Evolutionary conservation across 1,140 invertebrate species (phyloP).

Genomic region (Platyscapa corneri): DNA sequence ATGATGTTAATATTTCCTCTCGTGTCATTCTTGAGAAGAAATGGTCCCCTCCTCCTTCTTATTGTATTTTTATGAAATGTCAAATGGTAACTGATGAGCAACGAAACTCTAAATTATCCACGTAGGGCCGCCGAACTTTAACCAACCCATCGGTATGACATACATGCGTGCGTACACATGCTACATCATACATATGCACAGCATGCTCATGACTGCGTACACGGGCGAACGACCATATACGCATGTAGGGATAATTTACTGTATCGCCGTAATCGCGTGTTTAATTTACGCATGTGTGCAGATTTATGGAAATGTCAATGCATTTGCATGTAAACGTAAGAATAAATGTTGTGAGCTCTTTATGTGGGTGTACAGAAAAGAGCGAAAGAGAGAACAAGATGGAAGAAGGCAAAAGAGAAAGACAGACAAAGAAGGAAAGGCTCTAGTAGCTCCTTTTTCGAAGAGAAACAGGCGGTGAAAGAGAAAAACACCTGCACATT

Average conservation of each 20-base stretch:
- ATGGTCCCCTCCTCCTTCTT: background rate
- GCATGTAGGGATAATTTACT: background rate
- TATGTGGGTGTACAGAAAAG: no score
- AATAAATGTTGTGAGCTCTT: no score
- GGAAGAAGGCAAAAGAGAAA: background rate
- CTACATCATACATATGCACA: background rate
- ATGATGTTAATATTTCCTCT: background rate
- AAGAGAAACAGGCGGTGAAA: background rate
- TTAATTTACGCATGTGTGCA: no score
- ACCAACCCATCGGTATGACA: background rate
- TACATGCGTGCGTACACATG: background rate
- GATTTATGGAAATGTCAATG: background rate
- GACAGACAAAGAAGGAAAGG: background rate
- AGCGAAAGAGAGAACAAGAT: background rate
- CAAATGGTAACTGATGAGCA: background rate
- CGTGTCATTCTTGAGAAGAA: background rate
- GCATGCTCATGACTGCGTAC: background rate
- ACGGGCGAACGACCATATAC: background rate
- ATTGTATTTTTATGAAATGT: background rate
- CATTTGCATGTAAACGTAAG: background rate
- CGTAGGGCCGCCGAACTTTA: background rate
- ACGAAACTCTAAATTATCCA: background rate
- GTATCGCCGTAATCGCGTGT: background rate
- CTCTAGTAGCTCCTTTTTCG: slow-evolving; percentile 7
- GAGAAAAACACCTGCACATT: slow-evolving; percentile 33